Evolutionary conservation across 2,797 vertebrate genomes (phyloP), one percentile per base, ranked within the genome.

Genomic region (Tiaroga cobitis): DNA sequence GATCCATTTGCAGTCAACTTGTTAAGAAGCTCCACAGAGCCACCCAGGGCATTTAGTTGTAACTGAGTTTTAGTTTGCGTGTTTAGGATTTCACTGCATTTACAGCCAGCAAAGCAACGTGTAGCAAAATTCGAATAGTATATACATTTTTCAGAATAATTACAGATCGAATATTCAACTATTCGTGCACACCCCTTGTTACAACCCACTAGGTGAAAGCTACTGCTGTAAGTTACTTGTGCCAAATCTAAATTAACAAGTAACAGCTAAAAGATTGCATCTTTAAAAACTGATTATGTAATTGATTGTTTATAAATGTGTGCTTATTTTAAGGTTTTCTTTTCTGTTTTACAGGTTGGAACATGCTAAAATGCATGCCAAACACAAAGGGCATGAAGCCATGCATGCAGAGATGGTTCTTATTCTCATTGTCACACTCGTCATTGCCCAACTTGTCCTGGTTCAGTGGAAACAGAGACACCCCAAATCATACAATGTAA

Each of bases 351-450:
- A 19, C 94, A 99, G 98, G 94, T 92, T 99, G 89, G 98, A 99
- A 86, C 98, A 99, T 3, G 97, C 97, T 0, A 96, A 94, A 88
- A 99, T 99, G 98, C 98, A 99, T 2, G 98, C 97, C 92, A 99
- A 97, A 91, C 98, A 99, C 93, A 97, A 97, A 0, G 98, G 97
- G 13, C 98, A 99, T 0, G 98, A 99, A 94, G 98, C 98, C 6
- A 99, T 99, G 98, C 98, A 99, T 0, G 98, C 98, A 0, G 98
- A 99, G 89, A 99, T 99, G 98, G 97, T 99, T 61, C 97, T 99
- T 86, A 99, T 99, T 93, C 97, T 99, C 82, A 99, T 99, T 0
- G 97, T 98, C 92, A 99, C 98, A 0, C 94, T 99, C 21, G 97
- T 99, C 77, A 91, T 99, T 49, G 97, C 98, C 4, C 98, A 99